Evolutionary conservation across 2,113 vertebrate species (phyloP).

Genomic region (Empidonax alnorum): DNA sequence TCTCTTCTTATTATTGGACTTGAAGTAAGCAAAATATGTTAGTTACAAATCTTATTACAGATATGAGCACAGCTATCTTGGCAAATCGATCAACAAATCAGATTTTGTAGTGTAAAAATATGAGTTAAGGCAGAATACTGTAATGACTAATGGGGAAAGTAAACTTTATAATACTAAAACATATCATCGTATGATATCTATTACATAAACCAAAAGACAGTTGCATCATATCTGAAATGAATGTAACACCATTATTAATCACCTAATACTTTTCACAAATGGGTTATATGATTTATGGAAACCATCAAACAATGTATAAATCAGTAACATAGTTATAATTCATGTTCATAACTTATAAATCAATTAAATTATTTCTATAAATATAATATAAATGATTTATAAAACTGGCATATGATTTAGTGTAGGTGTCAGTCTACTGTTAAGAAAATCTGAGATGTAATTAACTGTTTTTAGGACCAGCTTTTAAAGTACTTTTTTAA

Average conservation of each 20-base stretch:
- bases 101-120: neutral
- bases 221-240: neutral
- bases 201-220: neutral
- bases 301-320: conserved; percentile 23
- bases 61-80: neutral
- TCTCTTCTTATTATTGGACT: neutral
- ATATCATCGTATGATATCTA: neutral
- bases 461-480: neutral
- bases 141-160: neutral
- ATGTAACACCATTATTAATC: neutral
- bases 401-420: neutral
- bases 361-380: neutral
- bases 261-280: neutral
- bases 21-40: neutral
- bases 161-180: neutral
- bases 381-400: neutral
- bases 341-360: conserved; percentile 10
- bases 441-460: neutral
- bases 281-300: conserved; percentile 33
- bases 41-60: neutral
- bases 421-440: neutral
- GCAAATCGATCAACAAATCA: neutral
- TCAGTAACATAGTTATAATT: conserved; percentile 14
- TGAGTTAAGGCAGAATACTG: neutral
- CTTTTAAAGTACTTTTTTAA: neutral